phyloP scores from a whole-genome alignment of 2,113 vertebrate genomes.

The Rhinolophus ferrumequinum region DNA sequence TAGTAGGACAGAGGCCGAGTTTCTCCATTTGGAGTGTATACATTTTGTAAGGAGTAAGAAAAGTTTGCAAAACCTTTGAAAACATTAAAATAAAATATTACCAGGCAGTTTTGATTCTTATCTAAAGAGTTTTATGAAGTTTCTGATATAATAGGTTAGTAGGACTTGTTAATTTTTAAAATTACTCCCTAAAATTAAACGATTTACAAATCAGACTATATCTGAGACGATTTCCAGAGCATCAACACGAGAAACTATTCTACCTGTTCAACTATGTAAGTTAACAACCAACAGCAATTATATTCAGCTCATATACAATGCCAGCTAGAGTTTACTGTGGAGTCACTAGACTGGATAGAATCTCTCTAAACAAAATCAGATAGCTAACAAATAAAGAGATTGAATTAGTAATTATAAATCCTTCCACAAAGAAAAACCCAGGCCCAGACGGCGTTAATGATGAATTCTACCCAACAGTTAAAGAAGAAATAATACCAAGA shows the following conservation, averaged over 20 bases:
- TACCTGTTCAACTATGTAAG: background rate
- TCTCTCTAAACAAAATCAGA: constrained; percentile 30
- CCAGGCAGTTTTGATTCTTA: background rate
- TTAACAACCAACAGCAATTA: background rate
- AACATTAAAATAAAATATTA: constrained; percentile 33
- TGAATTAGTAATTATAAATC: constrained; percentile 30
- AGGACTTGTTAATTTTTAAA: constrained; percentile 19
- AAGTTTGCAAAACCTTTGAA: constrained; percentile 14
- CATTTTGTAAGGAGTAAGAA: constrained; percentile 23
- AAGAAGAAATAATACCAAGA: background rate
- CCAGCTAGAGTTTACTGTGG: background rate
- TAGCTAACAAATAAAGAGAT: background rate
- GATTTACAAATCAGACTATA: background rate
- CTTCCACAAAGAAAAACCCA: background rate
- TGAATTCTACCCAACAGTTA: background rate
- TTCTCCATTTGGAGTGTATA: background rate
- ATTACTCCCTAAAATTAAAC: background rate
- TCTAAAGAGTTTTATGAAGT: background rate
- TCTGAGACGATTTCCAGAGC: constrained; percentile 16
- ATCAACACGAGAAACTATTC: constrained; percentile 6
- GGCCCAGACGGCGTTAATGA: background rate
- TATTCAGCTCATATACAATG: background rate
- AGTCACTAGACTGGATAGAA: background rate
- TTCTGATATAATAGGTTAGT: background rate
- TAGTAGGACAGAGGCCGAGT: background rate